Evolutionary conservation across 2,888 invertebrate genomes (phyloP).

Genomic region (Synergus gifuensis): DNA sequence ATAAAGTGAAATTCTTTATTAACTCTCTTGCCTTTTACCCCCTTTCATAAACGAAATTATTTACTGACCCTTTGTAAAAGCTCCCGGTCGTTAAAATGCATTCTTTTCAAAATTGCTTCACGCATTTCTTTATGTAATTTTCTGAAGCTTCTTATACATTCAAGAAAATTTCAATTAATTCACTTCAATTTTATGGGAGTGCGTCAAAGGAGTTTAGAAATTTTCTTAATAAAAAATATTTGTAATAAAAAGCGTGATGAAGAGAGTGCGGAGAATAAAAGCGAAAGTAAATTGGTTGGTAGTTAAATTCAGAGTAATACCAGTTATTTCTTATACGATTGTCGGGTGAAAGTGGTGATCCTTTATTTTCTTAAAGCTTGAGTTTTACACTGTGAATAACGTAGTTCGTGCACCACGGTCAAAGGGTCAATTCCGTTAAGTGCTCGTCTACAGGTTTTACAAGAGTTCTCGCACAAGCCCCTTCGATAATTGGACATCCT

Average conservation of each 20-base stretch:
- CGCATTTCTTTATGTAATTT: background rate
- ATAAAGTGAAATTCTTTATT: constrained; percentile 41
- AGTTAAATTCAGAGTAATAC: background rate
- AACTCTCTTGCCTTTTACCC: constrained; percentile 20
- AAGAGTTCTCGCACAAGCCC: constrained; percentile 39
- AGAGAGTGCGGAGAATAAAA: background rate
- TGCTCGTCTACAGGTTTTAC: constrained; percentile 18
- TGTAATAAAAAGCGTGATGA: background rate
- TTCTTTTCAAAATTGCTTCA: background rate
- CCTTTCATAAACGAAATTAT: constrained; percentile 19
- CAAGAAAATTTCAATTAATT: background rate
- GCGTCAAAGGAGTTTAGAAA: background rate
- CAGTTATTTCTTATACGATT: background rate
- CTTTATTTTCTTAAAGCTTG: background rate
- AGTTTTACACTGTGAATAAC: background rate
- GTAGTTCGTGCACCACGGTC: background rate
- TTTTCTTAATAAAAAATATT: background rate
- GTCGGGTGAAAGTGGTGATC: background rate
- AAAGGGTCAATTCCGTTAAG: constrained; percentile 40
- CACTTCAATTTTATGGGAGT: no score
- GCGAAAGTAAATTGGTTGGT: background rate
- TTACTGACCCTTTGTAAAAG: constrained; percentile 14
- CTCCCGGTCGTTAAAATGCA: background rate
- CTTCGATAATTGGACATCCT: constrained; percentile 40
- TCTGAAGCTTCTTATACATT: background rate